Base-by-base conservation (phyloP, 2,888 invertebrate species). In the Mesodorylaimus sp. region DNA sequence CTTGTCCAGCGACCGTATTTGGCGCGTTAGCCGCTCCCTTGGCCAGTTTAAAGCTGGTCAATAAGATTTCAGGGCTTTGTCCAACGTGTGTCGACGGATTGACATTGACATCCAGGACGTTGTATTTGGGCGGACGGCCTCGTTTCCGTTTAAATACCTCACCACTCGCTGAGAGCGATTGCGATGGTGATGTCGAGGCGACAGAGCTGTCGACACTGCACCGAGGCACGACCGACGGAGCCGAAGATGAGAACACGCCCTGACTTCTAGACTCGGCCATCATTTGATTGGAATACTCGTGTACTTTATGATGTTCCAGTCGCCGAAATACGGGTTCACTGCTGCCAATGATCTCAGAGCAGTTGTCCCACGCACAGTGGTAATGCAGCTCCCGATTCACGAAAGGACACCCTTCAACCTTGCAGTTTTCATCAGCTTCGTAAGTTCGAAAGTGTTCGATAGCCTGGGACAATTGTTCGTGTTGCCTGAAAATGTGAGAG, bases 71-170 rank as follows among this genome's bases (percentile, higher is more conserved):
- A 7, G 13, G 41, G 21, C n/a, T 21, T 7, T 7, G 7, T 39
- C 21, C 41, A 21, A 32, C 32, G 32, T 7, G 16, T 16, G 32
- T 10, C 32, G 32, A 32, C 32, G 32, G 32, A 32, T 32, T 32
- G 16, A 32, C 32, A 16, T 32, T 32, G 32, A 32, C 32, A 16
- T 32, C 32, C 10, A 32, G 32, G 10, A 32, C 32, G 32, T 32
- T 32, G 67, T 91, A 91, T 72, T 93, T 93, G 16, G 91, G 91
- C n/a, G 93, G 93, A 53, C 93, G 75, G 42, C 93, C 91, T 28
- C 91, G 76, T 62, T 89, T 87, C 53, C 88, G 76, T 66, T 85
- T 81, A 3, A 43, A 7, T 39, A 19, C 41, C n/a, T 21, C 21
- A 16, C 21, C 5, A 32, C 10, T 16, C 10, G 32, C 32, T 21